Evolutionary conservation across 2,797 vertebrate species (phyloP).

Genomic region (Malurus splendens): DNA sequence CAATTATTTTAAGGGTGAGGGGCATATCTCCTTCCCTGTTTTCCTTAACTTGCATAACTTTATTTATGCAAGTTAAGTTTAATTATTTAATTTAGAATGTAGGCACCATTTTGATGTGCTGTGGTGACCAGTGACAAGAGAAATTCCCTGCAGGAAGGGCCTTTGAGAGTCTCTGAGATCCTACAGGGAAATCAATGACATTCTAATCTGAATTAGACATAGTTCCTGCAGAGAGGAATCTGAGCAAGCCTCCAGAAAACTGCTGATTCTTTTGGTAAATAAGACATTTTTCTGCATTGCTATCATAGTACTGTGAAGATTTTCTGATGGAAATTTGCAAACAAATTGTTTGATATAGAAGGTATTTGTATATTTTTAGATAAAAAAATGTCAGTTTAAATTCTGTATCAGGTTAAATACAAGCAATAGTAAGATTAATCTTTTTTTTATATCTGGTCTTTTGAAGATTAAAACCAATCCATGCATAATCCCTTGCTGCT

Average conservation of each 20-base stretch:
- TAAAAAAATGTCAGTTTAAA: background rate
- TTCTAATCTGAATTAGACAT: slow-evolving; percentile 49
- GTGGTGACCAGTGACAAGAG: background rate
- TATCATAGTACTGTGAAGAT: background rate
- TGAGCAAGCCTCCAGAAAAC: slow-evolving; percentile 1
- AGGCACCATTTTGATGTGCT: background rate
- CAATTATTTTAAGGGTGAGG: background rate
- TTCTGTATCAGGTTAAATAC: slow-evolving; percentile 33
- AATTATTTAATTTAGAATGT: background rate
- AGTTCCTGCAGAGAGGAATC: slow-evolving; percentile 4
- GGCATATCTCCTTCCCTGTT: background rate
- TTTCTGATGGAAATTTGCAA: background rate
- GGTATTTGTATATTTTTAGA: background rate
- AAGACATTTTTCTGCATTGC: background rate
- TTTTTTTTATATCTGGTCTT: slow-evolving; percentile 44
- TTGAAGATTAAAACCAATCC: slow-evolving; percentile 56
- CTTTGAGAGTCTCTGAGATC: slow-evolving; percentile 12
- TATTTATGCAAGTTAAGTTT: background rate
- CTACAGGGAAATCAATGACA: slow-evolving; percentile 45
- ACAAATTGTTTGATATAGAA: background rate
- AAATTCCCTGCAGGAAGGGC: slow-evolving; percentile 14
- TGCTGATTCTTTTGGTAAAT: slow-evolving; percentile 16
- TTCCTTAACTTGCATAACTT: slow-evolving; percentile 14
- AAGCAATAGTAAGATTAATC: slow-evolving; percentile 35
- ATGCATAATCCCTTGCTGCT: slow-evolving; percentile 27